Evolutionary conservation across 2,113 vertebrate genomes (phyloP), one percentile per base, ranked within the genome.

Genomic region (Mormyrus lacerda): DNA sequence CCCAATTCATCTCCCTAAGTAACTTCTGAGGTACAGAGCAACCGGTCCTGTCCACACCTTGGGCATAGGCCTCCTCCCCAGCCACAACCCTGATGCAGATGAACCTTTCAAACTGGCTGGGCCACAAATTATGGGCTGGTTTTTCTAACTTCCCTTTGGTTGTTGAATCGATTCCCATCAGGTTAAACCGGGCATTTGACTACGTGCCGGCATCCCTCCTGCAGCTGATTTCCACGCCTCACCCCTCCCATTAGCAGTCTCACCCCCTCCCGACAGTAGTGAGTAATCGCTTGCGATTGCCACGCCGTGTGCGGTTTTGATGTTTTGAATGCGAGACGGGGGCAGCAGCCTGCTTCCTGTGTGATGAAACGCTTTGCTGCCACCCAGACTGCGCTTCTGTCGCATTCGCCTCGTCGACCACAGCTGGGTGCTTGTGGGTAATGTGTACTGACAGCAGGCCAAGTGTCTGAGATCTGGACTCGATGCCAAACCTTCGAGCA

Each of bases 381-480:
- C 47, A 48, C 83, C 45, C 44, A 85, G 44, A 85, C n/a, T 48
- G 24, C n/a, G 83, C 83, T 27, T 47, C 73, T 27, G 83, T 85
- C 47, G 44, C 15, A 15, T 79, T 79, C 35, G 35, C 24, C 44
- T 85, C 47, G 44, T 85, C 24, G 44, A n/a, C 47, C 83, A 48
- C 44, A 85, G 44, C 83, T 47, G 44, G 47, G 11, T 48, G 83
- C 24, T 47, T 85, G 83, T 47, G 82, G 73, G 73, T 79, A 79
- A 79, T 79, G 73, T 79, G 73, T 79, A 39, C 73, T 79, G 73
- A 79, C 73, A 79, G 73, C 35, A 42, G 73, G 73, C 73, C 73
- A 79, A 79, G 73, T 79, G 73, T 79, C 73, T 79, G 17, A 79
- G 73, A 79, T 79, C 19, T 79, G 35, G 73, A 79, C 35, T 79